Percentiles rank a stretch among this genome's conserved stretches.
phyloP scores from a whole-genome alignment of 35 echinoderm and acorn worm genomes.

The Ptychodera flava region DNA sequence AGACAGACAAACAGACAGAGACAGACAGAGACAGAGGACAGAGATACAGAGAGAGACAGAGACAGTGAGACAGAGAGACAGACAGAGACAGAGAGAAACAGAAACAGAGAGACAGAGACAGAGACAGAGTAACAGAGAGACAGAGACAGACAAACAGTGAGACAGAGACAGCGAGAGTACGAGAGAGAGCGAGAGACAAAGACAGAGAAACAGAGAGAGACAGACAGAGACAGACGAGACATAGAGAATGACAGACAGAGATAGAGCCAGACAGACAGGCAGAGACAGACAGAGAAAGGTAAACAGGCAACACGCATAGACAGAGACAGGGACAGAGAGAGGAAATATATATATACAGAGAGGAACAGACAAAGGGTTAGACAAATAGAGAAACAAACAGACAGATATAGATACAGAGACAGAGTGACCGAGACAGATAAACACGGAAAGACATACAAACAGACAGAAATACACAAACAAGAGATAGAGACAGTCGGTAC shows the following conservation, averaged over 20 bases:
- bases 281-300: neutral
- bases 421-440: neutral
- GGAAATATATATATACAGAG: too few species aligned
- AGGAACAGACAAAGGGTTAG: too few species aligned
- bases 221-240: neutral
- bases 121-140: neutral
- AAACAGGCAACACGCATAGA: too few species aligned
- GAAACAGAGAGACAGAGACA: neutral
- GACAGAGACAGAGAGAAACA: neutral
- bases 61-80: neutral
- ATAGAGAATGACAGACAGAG: too few species aligned
- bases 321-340: too few species aligned
- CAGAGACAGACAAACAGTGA: neutral
- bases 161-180: neutral
- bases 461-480: neutral
- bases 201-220: neutral
- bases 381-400: too few species aligned
- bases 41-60: too few species aligned
- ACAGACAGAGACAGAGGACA: too few species aligned
- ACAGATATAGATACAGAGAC: too few species aligned
- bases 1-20: too few species aligned
- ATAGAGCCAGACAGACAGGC: too few species aligned
- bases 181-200: neutral
- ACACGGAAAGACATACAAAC: neutral
- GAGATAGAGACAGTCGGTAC: neutral